Evolutionary conservation across 2,888 invertebrate species (phyloP), one percentile per base, ranked within the genome.

Genomic region (Ellobium chinense): DNA sequence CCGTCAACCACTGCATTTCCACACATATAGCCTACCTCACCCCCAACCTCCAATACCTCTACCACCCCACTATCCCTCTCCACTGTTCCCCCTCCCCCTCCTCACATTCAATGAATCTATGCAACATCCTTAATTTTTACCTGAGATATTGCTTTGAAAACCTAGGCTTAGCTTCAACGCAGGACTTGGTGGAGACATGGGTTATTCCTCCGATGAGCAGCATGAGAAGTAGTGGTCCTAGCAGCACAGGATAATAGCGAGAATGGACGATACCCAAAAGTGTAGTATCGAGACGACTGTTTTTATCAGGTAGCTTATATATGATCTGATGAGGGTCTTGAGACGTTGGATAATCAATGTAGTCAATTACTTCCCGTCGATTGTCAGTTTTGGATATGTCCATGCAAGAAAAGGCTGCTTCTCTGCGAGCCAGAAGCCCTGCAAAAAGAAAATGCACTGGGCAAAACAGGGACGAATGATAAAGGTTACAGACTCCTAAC

Each of bases 321-420:
- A 24, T 54, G 56, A 70, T 54, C 3, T 70, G 24, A 7, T 29
- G 12, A 1, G 54, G 46, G 21, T 29, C 94, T 54, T 94, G 86
- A 14, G 91, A 92, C 4, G 94, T 87, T 14, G 89, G 86, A 69
- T 93, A 93, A 27, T 94, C 88, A 34, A 94, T 87, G 29, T 91
- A 85, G 83, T 94, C 94, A 66, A 94, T 93, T 18, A 91, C 70
- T 18, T 86, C 80, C 27, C 94, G 87, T 80, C 92, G 92, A 37
- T 93, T 92, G 62, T 92, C 90, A 0, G 94, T 93, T 62, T 93
- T 93, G 63, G 90, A 89, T 86, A 93, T 91, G 54, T 92, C 92
- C 36, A 92, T 92, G 85, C 91, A 92, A 1, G 92, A 92, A 80
- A 92, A 92, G 5, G 93, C 90, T 63, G 87, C 88, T 80, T 88